These are phyloP conservation scores for Zhuqinia jingwanae DNA, from an alignment of 2,888 invertebrate genomes.

Conservation along the genomic window DNA sequence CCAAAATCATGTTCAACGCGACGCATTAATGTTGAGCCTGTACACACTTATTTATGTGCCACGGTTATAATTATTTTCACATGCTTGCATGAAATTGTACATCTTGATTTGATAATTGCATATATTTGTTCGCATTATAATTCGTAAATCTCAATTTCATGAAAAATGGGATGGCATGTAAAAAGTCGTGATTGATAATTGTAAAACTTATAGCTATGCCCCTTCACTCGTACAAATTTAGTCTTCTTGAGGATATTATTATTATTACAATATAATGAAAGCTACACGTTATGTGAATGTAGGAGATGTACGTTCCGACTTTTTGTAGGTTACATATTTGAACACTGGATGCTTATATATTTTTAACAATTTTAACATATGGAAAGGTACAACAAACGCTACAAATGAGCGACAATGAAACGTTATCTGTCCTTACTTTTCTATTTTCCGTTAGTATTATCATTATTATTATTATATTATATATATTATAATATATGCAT, in stretches of 20 bases:
- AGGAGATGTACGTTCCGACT: too few relatives aligned
- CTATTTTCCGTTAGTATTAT: too few relatives aligned
- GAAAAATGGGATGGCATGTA: conserved; percentile 46
- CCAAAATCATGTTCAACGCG: neutral
- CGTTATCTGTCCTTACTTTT: too few relatives aligned
- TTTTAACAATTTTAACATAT: too few relatives aligned
- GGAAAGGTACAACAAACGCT: too few relatives aligned
- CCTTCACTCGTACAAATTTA: conserved; percentile 12
- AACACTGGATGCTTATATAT: too few relatives aligned
- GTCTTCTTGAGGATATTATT: conserved; percentile 18
- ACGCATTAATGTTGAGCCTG: neutral
- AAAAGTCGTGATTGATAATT: conserved; percentile 55
- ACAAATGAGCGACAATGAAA: too few relatives aligned
- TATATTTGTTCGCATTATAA: conserved; percentile 40
- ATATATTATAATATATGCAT: too few relatives aligned
- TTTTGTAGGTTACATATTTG: too few relatives aligned
- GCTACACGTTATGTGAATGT: too few relatives aligned
- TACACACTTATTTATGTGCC: neutral
- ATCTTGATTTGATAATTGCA: conserved; percentile 52
- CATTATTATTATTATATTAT: too few relatives aligned
- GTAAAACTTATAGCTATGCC: conserved; percentile 25
- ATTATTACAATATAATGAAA: too few relatives aligned
- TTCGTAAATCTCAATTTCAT: conserved; percentile 61
- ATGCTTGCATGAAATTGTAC: conserved; percentile 14
- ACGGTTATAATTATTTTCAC: conserved; percentile 29